Percentiles rank a stretch among this genome's conserved stretches.
Evolutionary conservation across 2,113 vertebrate genomes (phyloP).

Genomic region (Hipposideros armiger): DNA sequence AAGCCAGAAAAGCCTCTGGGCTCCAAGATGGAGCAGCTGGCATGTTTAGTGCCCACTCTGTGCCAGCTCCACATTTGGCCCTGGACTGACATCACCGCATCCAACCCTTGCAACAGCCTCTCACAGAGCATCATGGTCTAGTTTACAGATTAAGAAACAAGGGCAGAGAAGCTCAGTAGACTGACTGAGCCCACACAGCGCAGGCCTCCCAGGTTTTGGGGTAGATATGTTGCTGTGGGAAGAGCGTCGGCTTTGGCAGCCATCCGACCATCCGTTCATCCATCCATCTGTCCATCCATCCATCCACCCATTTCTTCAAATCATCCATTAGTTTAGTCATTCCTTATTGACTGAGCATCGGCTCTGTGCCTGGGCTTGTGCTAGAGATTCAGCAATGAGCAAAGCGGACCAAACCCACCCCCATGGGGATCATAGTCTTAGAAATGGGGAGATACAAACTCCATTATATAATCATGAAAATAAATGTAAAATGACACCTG

Average conservation of each 20-base stretch:
- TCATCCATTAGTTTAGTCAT: background rate
- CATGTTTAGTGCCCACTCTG: background rate
- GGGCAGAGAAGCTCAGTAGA: background rate
- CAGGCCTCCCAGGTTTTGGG: background rate
- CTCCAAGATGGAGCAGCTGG: background rate
- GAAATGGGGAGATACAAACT: background rate
- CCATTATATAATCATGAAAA: background rate
- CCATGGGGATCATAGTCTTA: background rate
- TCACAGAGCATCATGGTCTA: background rate
- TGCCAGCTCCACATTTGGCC: background rate
- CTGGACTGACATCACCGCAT: background rate
- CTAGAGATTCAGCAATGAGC: background rate
- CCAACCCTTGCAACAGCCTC: background rate
- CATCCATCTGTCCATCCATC: background rate
- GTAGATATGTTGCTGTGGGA: background rate
- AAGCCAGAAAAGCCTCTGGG: background rate
- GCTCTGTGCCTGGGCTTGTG: background rate
- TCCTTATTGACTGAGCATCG: background rate
- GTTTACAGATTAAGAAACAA: background rate
- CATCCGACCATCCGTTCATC: background rate
- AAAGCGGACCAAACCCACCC: background rate
- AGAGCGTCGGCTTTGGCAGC: background rate
- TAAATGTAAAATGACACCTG: background rate
- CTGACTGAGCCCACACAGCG: background rate
- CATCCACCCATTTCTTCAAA: background rate